Percentiles rank a stretch among this genome's conserved stretches.
Evolutionary conservation across 2,113 vertebrate genomes (phyloP).

Genomic region (Limnothrissa miodon): DNA sequence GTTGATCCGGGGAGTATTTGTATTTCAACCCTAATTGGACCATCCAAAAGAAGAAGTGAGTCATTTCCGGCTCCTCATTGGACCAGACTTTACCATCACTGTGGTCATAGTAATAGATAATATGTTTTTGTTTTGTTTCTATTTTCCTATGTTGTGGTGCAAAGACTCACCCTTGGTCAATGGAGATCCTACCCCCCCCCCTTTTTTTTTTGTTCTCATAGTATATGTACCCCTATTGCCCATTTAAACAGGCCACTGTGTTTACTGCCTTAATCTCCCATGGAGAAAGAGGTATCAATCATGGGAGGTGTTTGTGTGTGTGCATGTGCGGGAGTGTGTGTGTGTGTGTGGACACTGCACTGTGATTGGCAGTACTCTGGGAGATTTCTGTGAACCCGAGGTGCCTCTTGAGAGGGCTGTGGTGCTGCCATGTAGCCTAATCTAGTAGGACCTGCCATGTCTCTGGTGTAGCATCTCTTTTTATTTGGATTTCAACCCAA

Average conservation of each 20-base stretch:
- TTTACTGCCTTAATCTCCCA: constrained; percentile 70
- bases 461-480: constrained; percentile 66
- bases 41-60: constrained; percentile 25
- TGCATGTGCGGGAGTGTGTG: constrained; percentile 24
- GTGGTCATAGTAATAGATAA: background rate
- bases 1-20: constrained; percentile 31
- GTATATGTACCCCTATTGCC: constrained; percentile 42
- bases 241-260: constrained; percentile 60
- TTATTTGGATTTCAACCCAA: constrained; percentile 51
- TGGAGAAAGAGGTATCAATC: constrained; percentile 68
- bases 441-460: constrained; percentile 50
- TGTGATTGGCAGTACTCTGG: constrained; percentile 65
- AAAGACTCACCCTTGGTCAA: constrained; percentile 13
- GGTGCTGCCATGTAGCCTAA: constrained; percentile 29
- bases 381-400: constrained; percentile 28
- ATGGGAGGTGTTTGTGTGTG: constrained; percentile 55
- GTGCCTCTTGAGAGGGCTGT: constrained; percentile 38
- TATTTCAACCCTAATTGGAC: constrained; percentile 38
- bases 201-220: constrained; percentile 20
- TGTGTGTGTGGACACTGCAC: constrained; percentile 67
- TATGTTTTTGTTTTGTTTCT: background rate
- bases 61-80: constrained; percentile 28
- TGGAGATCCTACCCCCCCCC: constrained; percentile 24
- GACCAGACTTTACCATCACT: constrained; percentile 16
- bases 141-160: background rate